These are phyloP conservation scores for Bimastos eiseni DNA, from an alignment of 2,888 invertebrate species.

Conservation along the genomic window DNA sequence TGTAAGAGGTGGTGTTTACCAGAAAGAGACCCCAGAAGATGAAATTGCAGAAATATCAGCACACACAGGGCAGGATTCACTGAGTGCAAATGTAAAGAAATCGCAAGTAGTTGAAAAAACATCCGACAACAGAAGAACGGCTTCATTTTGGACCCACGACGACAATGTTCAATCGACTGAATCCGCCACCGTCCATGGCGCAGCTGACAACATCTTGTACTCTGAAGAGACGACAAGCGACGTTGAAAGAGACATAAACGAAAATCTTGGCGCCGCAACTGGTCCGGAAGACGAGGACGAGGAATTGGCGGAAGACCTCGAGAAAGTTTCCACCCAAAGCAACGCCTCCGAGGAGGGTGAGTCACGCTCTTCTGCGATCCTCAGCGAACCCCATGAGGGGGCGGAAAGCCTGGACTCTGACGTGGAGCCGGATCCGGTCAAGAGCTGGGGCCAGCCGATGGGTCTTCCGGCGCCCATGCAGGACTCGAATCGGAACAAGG, in stretches of 20 bases:
- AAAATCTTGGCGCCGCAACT: background rate
- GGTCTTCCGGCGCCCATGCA: conserved; percentile 74
- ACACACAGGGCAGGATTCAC: background rate
- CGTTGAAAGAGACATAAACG: conserved; percentile 8
- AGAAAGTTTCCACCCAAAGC: conserved; percentile 8
- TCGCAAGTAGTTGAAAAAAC: background rate
- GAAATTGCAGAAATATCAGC: background rate
- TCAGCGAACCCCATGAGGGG: background rate
- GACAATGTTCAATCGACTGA: background rate
- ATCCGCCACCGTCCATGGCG: background rate
- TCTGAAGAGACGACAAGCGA: background rate
- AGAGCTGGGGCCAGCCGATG: conserved; percentile 86
- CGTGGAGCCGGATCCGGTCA: conserved; percentile 62
- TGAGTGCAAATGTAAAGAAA: background rate
- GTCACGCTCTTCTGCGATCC: background rate
- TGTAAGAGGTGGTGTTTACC: background rate
- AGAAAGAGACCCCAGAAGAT: background rate
- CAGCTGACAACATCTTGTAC: background rate
- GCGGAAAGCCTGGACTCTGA: background rate
- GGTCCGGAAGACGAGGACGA: background rate
- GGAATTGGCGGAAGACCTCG: background rate
- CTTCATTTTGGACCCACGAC: background rate
- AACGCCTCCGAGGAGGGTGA: background rate
- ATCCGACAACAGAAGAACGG: background rate
- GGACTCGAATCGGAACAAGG: background rate